A percentile compares a stretch with the other conserved stretches of the same genome.
These are phyloP conservation scores for Diloba caeruleocephala DNA, from an alignment of 2,888 invertebrate species.

Conservation along the genomic window DNA sequence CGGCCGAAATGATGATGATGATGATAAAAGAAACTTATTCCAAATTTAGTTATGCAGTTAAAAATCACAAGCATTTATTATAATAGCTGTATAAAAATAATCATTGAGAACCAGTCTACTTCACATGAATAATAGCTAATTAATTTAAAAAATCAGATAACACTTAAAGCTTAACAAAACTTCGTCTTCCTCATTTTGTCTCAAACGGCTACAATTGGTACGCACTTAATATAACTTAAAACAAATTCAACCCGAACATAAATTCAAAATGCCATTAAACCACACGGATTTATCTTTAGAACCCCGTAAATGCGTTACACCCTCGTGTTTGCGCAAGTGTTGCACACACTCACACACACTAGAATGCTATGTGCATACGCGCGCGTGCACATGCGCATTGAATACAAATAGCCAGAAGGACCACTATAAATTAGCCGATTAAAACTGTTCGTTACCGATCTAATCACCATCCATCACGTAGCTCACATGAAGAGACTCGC, in stretches of 20 bases:
- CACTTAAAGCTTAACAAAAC: slow-evolving; percentile 39
- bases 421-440: too few species aligned
- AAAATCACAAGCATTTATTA: background rate
- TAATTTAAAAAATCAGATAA: slow-evolving; percentile 32
- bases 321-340: slow-evolving; percentile 83
- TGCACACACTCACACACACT: slow-evolving; percentile 57
- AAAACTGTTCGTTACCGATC: too few species aligned
- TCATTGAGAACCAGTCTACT: slow-evolving; percentile 6
- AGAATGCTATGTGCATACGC: slow-evolving; percentile 29
- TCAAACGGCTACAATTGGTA: slow-evolving; percentile 55
- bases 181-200: slow-evolving; percentile 41
- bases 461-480: too few species aligned
- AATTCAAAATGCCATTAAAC: slow-evolving; percentile 84
- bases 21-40: too few species aligned
- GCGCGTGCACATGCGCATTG: too few species aligned
- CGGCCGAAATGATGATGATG: too few species aligned
- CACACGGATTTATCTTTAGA: slow-evolving; percentile 76
- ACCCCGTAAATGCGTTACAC: slow-evolving; percentile 62
- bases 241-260: slow-evolving; percentile 77
- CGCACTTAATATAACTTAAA: slow-evolving; percentile 69
- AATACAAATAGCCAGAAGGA: background rate
- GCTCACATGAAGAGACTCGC: too few species aligned
- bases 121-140: slow-evolving; percentile 23
- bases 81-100: slow-evolving; percentile 1
- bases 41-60: background rate